Conservation (phyloP, 2,888 invertebrate species). For the Falcaria lacertinaria region DNA sequence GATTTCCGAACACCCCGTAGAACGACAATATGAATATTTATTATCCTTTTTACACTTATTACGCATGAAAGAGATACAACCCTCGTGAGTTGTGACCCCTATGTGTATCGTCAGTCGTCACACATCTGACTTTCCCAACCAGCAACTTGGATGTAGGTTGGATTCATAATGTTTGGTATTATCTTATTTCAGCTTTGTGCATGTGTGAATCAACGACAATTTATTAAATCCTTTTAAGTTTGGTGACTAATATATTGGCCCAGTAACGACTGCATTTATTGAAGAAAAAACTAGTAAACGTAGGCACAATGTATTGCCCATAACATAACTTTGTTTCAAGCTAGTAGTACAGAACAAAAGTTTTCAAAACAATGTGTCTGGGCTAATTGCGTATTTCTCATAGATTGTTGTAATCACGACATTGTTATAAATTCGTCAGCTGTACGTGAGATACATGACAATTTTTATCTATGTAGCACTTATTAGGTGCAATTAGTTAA, state of each 20-base stretch:
- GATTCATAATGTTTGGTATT: too few species aligned
- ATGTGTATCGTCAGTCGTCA: not conserved
- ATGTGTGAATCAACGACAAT: too few species aligned
- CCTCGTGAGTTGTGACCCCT: constrained; percentile 21
- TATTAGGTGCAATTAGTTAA: too few species aligned
- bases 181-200: too few species aligned
- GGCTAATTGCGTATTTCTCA: not conserved
- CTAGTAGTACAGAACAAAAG: not conserved
- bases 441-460: not conserved
- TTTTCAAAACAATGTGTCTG: not conserved
- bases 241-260: too few species aligned
- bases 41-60: constrained; percentile 20
- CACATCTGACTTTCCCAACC: not conserved
- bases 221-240: too few species aligned
- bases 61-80: constrained; percentile 19
- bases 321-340: not conserved
- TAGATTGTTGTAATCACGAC: not conserved
- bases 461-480: not conserved
- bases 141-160: too few species aligned
- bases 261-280: too few species aligned
- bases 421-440: not conserved
- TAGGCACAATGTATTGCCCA: too few species aligned
- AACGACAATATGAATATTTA: constrained; percentile 16
- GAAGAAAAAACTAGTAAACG: too few species aligned
- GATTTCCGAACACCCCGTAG: constrained; percentile 55